These are phyloP conservation scores for Acanthaster planci DNA, from an alignment of 35 echinoderm and acorn worm species.

Conservation along the genomic window DNA sequence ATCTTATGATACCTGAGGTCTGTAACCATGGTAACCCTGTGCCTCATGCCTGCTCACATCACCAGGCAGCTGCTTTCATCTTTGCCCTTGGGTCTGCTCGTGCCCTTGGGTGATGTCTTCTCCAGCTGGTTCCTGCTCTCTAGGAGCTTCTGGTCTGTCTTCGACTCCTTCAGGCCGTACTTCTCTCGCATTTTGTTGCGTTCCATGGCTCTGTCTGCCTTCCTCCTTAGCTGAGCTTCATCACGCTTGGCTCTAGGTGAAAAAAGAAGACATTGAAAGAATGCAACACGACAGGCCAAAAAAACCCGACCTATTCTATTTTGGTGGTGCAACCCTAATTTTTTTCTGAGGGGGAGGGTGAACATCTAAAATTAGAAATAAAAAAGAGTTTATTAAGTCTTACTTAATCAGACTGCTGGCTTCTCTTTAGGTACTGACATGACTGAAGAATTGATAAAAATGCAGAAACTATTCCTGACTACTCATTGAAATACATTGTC, in stretches of 20 bases:
- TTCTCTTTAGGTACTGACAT: too few species aligned
- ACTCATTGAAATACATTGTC: too few species aligned
- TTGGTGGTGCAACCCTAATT: too few species aligned
- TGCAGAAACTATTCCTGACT: too few species aligned
- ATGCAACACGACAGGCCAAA: too few species aligned
- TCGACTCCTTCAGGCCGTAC: slow-evolving; percentile 81
- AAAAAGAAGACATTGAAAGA: too few species aligned
- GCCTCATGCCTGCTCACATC: neutral
- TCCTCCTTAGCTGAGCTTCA: slow-evolving; percentile 58
- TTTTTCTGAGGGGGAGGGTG: too few species aligned
- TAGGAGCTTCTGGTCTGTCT: slow-evolving; percentile 56
- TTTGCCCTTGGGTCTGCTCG: slow-evolving; percentile 11
- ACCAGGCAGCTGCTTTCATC: neutral
- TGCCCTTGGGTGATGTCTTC: slow-evolving; percentile 14
- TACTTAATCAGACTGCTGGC: too few species aligned
- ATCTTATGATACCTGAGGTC: neutral
- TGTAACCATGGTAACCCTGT: neutral
- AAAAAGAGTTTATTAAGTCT: too few species aligned
- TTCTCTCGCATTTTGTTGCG: slow-evolving; percentile 80
- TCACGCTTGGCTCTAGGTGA: slow-evolving; percentile 64
- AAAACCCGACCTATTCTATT: too few species aligned
- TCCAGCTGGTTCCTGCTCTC: neutral
- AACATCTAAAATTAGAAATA: too few species aligned
- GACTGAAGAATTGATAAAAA: too few species aligned
- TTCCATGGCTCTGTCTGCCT: slow-evolving; percentile 79